Percentiles rank a stretch among this genome's conserved stretches.
These are phyloP conservation scores for Champsocephalus esox DNA, from an alignment of 2,797 vertebrate species.

Conservation along the genomic window DNA sequence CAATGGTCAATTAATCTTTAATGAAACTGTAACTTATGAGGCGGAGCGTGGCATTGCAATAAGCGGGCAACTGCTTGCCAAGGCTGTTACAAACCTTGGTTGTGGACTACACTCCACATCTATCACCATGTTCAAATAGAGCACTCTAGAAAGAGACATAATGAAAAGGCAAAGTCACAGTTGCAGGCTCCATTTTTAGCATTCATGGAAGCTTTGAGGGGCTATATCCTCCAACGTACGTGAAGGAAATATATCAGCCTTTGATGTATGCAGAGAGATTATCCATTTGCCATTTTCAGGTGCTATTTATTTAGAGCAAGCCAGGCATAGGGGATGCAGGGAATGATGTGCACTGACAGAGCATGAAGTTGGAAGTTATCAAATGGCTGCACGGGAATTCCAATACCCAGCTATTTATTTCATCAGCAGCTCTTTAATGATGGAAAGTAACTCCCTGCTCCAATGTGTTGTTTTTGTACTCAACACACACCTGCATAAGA, in stretches of 20 bases:
- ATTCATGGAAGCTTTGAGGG: slow-evolving; percentile 58
- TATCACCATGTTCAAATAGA: slow-evolving; percentile 73
- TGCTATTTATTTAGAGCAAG: slow-evolving; percentile 73
- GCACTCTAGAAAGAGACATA: slow-evolving; percentile 55
- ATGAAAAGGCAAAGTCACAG: slow-evolving; percentile 67
- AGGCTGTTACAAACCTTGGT: slow-evolving; percentile 77
- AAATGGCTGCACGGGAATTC: slow-evolving; percentile 69
- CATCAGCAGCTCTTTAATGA: slow-evolving; percentile 67
- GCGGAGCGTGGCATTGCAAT: slow-evolving; percentile 74
- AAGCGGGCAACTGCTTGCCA: slow-evolving; percentile 73
- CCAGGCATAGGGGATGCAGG: slow-evolving; percentile 63
- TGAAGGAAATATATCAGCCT: slow-evolving; percentile 61
- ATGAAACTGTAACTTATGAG: slow-evolving; percentile 85
- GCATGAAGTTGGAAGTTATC: slow-evolving; percentile 77
- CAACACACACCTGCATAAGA: slow-evolving; percentile 41
- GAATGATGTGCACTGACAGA: slow-evolving; percentile 78
- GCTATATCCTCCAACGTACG: slow-evolving; percentile 50
- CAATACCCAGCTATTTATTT: slow-evolving; percentile 68
- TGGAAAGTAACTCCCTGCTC: slow-evolving; percentile 38
- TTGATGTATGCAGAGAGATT: slow-evolving; percentile 69
- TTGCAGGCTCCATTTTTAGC: slow-evolving; percentile 60
- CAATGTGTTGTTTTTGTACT: slow-evolving; percentile 42
- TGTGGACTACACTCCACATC: slow-evolving; percentile 64
- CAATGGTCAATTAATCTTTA: slow-evolving; percentile 87
- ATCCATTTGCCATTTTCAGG: slow-evolving; percentile 63